Conservation (phyloP, 2,888 invertebrate genomes). For the Apamea sordens region DNA sequence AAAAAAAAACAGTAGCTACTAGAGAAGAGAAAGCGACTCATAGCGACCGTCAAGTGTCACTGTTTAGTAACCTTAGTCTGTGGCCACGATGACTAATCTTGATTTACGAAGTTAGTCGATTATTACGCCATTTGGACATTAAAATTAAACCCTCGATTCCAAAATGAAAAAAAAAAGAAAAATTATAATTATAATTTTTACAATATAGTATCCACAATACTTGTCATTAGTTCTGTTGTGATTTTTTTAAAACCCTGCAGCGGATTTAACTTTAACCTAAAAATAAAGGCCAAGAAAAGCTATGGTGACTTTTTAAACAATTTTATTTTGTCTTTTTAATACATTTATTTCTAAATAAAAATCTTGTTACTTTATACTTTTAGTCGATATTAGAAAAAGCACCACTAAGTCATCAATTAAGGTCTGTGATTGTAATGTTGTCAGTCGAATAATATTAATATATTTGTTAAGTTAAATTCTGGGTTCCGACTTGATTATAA, state of each 20-base stretch:
- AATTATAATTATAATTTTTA: neutral
- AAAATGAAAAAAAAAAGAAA: too few relatives aligned
- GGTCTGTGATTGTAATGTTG: conserved; percentile 3
- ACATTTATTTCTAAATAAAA: neutral
- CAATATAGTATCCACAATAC: too few relatives aligned
- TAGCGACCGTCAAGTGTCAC: neutral
- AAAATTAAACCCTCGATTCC: neutral
- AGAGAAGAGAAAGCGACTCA: conserved; percentile 5
- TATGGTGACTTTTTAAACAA: too few relatives aligned
- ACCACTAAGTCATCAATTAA: neutral
- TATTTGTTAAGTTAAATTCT: neutral
- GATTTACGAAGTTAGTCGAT: neutral
- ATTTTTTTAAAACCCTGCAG: neutral
- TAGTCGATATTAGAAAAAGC: conserved; percentile 25
- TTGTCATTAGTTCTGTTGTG: too few relatives aligned
- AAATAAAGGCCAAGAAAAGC: neutral
- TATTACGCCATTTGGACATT: neutral
- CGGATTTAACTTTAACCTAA: neutral
- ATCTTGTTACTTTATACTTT: neutral
- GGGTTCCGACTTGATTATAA: neutral
- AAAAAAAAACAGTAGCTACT: conserved; percentile 23
- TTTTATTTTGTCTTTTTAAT: neutral
- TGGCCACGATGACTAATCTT: neutral
- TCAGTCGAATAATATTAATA: neutral
- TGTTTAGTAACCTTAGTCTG: neutral